Evolutionary conservation across 2,888 invertebrate genomes (phyloP).

Genomic region (Cantharis lateralis): DNA sequence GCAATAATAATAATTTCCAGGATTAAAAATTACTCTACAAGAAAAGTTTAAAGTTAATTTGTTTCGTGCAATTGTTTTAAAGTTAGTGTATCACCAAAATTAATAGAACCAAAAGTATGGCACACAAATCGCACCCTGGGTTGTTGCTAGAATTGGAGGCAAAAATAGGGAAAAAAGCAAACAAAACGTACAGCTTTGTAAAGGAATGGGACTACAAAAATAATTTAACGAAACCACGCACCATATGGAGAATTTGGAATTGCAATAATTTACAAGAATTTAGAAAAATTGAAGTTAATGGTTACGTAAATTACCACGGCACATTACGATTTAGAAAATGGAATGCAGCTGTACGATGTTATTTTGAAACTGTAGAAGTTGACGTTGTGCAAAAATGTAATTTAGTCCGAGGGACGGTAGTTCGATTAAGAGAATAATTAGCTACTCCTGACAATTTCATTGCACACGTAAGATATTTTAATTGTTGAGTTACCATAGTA

Average conservation of each 20-base stretch:
- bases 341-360: neutral
- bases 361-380: neutral
- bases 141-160: neutral
- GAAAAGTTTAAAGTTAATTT: neutral
- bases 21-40: neutral
- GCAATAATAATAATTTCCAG: neutral
- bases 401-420: neutral
- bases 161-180: neutral
- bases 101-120: neutral
- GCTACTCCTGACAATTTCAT: neutral
- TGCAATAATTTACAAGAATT: neutral
- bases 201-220: neutral
- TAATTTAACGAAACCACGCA: neutral
- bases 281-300: neutral
- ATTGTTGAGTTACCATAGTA: neutral
- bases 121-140: neutral
- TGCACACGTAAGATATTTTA: neutral
- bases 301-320: neutral
- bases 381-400: neutral
- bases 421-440: neutral
- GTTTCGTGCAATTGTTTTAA: neutral
- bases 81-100: neutral
- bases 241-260: neutral
- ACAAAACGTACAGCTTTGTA: neutral
- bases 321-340: neutral